phyloP scores from a whole-genome alignment of 2,113 vertebrate genomes.

The Tachuris rubrigastra region DNA sequence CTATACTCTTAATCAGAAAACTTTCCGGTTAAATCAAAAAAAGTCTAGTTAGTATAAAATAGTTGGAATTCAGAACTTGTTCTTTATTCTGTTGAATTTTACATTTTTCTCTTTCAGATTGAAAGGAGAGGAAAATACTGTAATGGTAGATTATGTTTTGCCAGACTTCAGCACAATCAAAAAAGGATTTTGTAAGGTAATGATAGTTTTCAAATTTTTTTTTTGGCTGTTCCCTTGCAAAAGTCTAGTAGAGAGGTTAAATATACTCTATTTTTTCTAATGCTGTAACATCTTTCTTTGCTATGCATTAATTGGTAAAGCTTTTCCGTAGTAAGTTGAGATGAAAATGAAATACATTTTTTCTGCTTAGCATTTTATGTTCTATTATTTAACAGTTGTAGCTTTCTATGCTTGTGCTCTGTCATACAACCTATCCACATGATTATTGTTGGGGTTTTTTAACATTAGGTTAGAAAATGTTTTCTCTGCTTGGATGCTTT shows the following conservation, averaged over 20 bases:
- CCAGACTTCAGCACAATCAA: conserved; percentile 98
- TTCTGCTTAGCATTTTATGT: background rate
- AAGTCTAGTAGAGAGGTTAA: background rate
- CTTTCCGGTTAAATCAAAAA: background rate
- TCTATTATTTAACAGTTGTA: background rate
- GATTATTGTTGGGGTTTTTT: background rate
- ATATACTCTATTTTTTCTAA: background rate
- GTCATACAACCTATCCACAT: background rate
- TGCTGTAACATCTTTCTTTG: background rate
- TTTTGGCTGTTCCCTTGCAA: background rate
- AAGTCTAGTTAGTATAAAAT: background rate
- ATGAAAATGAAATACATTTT: background rate
- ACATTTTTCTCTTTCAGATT: conserved; percentile 76
- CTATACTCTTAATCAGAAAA: background rate
- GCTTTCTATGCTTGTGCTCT: background rate
- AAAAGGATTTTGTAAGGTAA: conserved; percentile 98
- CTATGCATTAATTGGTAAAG: background rate
- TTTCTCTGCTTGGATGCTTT: background rate
- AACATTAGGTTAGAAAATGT: background rate
- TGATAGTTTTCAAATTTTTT: background rate
- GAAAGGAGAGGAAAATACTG: conserved; percentile 92
- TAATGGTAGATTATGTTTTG: conserved; percentile 95
- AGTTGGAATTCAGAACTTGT: background rate
- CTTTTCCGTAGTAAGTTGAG: background rate
- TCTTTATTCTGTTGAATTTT: background rate